Percentiles rank a stretch among this genome's conserved stretches.
Conservation (phyloP, 1,140 invertebrate genomes). For the Platorchestia sp. region DNA sequence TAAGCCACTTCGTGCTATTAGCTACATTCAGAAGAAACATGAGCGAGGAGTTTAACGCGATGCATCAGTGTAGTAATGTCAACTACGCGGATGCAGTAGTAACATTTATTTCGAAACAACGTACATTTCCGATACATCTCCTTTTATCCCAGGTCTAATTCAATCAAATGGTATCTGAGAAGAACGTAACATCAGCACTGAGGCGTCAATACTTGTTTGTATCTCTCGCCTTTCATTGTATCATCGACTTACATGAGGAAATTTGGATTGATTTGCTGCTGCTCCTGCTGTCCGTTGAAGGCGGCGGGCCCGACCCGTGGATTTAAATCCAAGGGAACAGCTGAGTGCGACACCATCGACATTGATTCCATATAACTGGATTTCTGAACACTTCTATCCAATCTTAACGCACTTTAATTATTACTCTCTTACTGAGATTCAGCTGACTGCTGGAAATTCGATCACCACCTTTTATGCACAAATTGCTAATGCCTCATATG, state of each 20-base stretch:
- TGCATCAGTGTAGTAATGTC: no score
- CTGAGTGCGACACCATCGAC: constrained; percentile 47
- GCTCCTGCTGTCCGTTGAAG: background rate
- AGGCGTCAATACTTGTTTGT: no score
- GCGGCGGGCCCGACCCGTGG: constrained; percentile 6
- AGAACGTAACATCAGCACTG: no score
- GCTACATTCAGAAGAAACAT: no score
- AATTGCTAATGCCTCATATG: background rate
- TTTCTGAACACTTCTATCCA: background rate
- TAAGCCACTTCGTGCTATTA: no score
- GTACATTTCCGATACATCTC: no score
- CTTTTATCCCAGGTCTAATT: background rate
- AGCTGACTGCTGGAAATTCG: background rate
- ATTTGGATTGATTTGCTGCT: constrained; percentile 10
- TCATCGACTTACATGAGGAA: constrained; percentile 19
- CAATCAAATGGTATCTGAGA: background rate
- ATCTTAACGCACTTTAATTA: background rate
- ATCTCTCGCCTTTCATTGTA: no score
- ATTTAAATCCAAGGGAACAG: constrained; percentile 27
- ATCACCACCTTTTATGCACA: background rate
- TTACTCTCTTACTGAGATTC: background rate
- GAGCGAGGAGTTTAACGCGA: no score
- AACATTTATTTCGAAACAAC: no score
- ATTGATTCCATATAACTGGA: constrained; percentile 26
- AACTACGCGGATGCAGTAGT: no score